Evolutionary conservation across 2,888 invertebrate species (phyloP), one percentile per base, ranked within the genome.

Genomic region (Cataglyphis livida): DNA sequence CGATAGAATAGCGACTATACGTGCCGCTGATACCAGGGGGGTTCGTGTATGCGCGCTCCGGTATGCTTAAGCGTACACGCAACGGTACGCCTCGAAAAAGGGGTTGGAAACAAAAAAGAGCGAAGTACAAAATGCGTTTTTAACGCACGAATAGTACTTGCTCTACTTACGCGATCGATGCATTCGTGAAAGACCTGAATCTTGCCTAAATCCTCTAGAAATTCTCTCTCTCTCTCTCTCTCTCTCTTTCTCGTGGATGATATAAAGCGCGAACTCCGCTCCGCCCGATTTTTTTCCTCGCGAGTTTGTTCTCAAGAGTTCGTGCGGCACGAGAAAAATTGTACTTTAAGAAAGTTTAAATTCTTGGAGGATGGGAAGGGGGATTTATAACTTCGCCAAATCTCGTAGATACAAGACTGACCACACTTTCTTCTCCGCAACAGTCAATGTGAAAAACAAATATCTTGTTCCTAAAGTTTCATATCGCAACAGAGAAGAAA

Each of bases 1-100:
- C 92, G 92, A 92, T 92, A 92, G 87, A 76, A 85, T 81, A 71
- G 81, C 78, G 73, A 71, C 84, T 82, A 82, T 84, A 84, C 78
- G 83, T 59, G 65, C 51, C 65, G 41, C 38, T 70, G 57, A 66
- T 65, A 57, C 21, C 48, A n/a, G 54, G 25, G 54, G 28, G 48
- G 57, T 66, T 78, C 48, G 57, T 48, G 21, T 38, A 59, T 73
- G 51, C 51, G 32, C 51, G 41, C 75, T n/a, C 51, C 41, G 32
- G 48, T 41, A 54, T 38, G 64, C 32, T 64, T 75, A 59, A 81
- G 15, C 75, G 64, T 73, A 59, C 81, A 75, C 62, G 74, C 75
- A 57, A 28, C 21, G 21, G 59, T 38, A 28, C 54, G 21, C 41
- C 32, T 25, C 12, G 6, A 44, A 44, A 70, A 62, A 64, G 10